Conservation (phyloP, 2,888 invertebrate species). For the Drosophila testacea region DNA sequence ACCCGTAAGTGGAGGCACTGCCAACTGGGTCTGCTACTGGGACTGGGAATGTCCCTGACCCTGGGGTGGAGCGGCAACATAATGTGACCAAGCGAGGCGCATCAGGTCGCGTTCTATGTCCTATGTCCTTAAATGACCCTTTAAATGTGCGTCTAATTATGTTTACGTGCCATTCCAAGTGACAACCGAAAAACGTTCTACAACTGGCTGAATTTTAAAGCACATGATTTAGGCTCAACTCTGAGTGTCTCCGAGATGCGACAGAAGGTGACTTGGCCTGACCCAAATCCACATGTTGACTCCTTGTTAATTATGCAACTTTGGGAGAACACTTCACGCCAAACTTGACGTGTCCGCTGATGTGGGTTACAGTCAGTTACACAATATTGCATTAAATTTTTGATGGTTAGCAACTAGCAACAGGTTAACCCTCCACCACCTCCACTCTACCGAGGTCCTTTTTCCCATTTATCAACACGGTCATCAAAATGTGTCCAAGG, state of each 20-base stretch:
- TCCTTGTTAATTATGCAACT: conserved; percentile 71
- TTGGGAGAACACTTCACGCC: conserved; percentile 44
- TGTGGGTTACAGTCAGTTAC: conserved; percentile 21
- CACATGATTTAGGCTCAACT: conserved; percentile 32
- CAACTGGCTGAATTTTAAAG: conserved; percentile 66
- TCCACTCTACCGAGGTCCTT: not conserved
- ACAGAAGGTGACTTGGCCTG: conserved; percentile 21
- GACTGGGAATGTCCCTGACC: conserved; percentile 29
- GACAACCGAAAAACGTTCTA: conserved; percentile 46
- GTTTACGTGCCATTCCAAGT: conserved; percentile 66
- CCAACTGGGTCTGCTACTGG: conserved; percentile 19
- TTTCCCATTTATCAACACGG: conserved; percentile 20
- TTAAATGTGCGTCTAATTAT: conserved; percentile 79
- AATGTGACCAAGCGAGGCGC: conserved; percentile 37
- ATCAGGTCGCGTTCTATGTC: conserved; percentile 25
- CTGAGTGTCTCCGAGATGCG: not conserved
- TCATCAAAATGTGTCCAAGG: conserved; percentile 14
- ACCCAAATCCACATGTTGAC: conserved; percentile 70
- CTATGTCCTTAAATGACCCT: conserved; percentile 72
- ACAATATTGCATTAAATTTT: conserved; percentile 49
- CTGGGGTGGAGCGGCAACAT: conserved; percentile 55
- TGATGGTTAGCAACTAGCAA: conserved; percentile 42
- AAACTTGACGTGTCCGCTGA: conserved; percentile 47
- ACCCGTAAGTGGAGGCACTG: conserved; percentile 56
- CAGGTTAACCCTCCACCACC: not conserved